Percentiles rank a stretch among this genome's conserved stretches.
Evolutionary conservation across 2,113 vertebrate species (phyloP).

Genomic region (Ploceus nigricollis): DNA sequence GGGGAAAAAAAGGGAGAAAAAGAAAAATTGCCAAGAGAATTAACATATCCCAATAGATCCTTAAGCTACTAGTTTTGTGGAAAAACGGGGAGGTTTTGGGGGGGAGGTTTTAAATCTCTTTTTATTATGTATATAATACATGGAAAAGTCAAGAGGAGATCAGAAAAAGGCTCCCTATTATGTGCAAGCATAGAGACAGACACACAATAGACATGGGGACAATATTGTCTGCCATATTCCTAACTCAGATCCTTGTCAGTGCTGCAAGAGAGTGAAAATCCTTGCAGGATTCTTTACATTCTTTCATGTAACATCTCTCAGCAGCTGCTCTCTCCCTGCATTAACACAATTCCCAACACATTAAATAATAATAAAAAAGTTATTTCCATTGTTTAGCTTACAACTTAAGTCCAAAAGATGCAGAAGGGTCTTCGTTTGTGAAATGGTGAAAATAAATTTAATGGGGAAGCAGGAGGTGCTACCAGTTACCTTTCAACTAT

Average conservation of each 20-base stretch:
- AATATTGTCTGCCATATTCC: not conserved
- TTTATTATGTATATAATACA: not conserved
- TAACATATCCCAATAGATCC: not conserved
- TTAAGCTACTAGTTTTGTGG: not conserved
- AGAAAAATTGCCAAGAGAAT: not conserved
- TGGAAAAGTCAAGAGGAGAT: not conserved
- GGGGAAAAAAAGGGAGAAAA: rapidly evolving
- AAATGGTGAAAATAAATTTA: not conserved
- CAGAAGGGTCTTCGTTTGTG: not conserved
- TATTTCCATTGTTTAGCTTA: not conserved
- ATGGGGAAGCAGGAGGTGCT: not conserved
- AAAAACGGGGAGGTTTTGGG: rapidly evolving
- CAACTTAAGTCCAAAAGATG: not conserved
- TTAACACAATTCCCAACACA: not conserved
- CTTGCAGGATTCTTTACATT: not conserved
- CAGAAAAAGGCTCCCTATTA: not conserved
- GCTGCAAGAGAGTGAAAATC: not conserved
- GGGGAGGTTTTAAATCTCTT: not conserved
- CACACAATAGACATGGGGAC: not conserved
- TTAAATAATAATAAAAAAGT: not conserved
- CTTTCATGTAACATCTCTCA: not conserved
- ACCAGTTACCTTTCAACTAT: not conserved
- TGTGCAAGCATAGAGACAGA: not conserved
- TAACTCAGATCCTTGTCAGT: not conserved
- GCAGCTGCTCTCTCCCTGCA: not conserved